phyloP scores from a whole-genome alignment of 2,797 vertebrate species.

The Catharus ustulatus region DNA sequence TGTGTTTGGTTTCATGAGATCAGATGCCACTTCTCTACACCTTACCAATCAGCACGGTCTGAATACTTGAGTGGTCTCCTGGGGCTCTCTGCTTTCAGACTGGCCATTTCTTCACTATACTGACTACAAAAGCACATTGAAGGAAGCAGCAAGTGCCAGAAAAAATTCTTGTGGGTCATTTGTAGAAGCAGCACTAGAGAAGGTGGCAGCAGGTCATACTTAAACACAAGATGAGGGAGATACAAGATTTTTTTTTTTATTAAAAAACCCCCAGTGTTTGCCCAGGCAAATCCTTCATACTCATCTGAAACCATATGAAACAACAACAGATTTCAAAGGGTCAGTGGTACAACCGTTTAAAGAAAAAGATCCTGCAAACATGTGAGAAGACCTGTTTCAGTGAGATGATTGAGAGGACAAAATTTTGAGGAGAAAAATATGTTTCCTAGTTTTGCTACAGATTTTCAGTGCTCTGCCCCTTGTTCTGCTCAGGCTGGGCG shows the following conservation, averaged over 20 bases:
- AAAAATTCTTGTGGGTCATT: not conserved
- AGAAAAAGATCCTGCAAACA: not conserved
- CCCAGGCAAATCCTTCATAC: not conserved
- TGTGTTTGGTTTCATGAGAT: not conserved
- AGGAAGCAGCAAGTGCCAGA: not conserved
- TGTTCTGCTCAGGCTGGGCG: not conserved
- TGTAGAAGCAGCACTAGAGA: not conserved
- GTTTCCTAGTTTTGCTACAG: not conserved
- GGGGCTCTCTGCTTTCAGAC: not conserved
- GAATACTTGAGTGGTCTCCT: not conserved
- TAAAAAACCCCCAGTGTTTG: fast-evolving
- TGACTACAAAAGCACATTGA: not conserved
- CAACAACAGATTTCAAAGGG: not conserved
- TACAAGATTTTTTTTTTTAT: not conserved
- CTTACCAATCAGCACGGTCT: not conserved
- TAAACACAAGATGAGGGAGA: not conserved
- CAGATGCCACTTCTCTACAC: not conserved
- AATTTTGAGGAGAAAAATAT: not conserved
- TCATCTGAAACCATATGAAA: not conserved
- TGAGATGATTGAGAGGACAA: not conserved
- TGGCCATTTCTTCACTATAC: not conserved
- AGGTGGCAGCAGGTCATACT: not conserved
- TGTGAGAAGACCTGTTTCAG: not conserved
- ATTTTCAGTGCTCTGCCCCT: not conserved
- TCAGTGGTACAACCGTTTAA: not conserved